phyloP scores from a whole-genome alignment of 2,888 invertebrate genomes.

The Cerastoderma edule region DNA sequence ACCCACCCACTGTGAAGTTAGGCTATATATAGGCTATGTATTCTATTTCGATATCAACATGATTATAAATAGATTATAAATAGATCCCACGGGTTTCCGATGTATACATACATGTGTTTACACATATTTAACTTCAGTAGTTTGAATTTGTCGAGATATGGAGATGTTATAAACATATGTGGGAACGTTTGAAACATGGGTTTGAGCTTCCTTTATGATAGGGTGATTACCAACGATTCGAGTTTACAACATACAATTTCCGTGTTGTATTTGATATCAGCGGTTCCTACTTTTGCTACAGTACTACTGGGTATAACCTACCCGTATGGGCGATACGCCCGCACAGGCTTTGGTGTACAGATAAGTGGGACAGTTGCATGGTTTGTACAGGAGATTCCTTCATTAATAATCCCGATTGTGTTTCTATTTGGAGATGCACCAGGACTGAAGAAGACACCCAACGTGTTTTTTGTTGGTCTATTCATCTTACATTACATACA shows the following conservation, averaged over 20 bases:
- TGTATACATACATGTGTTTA: too few relatives aligned
- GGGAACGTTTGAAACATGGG: too few relatives aligned
- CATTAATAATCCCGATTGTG: constrained; percentile 79
- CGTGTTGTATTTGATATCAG: constrained; percentile 53
- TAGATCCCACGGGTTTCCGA: too few relatives aligned
- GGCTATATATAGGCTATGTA: too few relatives aligned
- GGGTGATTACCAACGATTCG: too few relatives aligned
- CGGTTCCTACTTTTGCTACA: constrained; percentile 45
- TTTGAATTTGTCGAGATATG: too few relatives aligned
- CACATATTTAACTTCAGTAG: too few relatives aligned
- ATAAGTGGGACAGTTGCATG: constrained; percentile 79
- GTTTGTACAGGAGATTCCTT: constrained; percentile 84
- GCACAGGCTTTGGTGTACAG: constrained; percentile 67
- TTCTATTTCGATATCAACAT: too few relatives aligned
- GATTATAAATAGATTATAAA: too few relatives aligned
- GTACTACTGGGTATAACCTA: constrained; percentile 65
- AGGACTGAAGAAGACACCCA: constrained; percentile 65
- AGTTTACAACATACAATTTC: constrained; percentile 55
- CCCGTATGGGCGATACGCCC: constrained; percentile 80
- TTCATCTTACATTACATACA: constrained; percentile 85
- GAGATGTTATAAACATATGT: too few relatives aligned
- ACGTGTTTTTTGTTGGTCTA: constrained; percentile 80
- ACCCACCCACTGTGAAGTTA: too few relatives aligned
- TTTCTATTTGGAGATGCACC: constrained; percentile 62
- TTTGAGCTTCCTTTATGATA: too few relatives aligned